These are phyloP conservation scores for Dendrolimus houi DNA, from an alignment of 2,888 invertebrate genomes.

Conservation along the genomic window DNA sequence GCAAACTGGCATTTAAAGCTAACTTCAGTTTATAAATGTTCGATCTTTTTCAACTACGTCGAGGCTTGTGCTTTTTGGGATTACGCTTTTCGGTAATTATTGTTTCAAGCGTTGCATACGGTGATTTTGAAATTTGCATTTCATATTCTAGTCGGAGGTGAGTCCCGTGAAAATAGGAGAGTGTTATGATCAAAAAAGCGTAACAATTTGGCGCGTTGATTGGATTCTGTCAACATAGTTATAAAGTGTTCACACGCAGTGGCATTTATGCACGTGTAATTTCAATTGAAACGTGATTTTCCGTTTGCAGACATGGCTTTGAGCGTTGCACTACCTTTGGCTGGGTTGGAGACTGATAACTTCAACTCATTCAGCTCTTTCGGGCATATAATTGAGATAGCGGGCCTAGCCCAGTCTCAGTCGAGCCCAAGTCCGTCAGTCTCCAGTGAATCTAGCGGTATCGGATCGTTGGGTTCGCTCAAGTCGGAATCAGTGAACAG, in stretches of 20 bases:
- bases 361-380: constrained; percentile 68
- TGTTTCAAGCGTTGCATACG: constrained; percentile 40
- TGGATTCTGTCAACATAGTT: constrained; percentile 66
- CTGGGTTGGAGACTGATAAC: constrained; percentile 72
- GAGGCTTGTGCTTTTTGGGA: constrained; percentile 69
- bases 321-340: constrained; percentile 77
- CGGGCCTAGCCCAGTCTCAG: constrained; percentile 65
- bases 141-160: constrained; percentile 30
- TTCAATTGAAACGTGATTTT: constrained; percentile 48
- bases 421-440: constrained; percentile 74
- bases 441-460: constrained; percentile 79
- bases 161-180: constrained; percentile 24
- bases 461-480: constrained; percentile 75
- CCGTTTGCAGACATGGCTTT: constrained; percentile 76
- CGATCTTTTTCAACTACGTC: constrained; percentile 69
- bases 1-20: constrained; percentile 47
- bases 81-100: constrained; percentile 70
- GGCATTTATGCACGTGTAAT: constrained; percentile 66
- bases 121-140: constrained; percentile 24
- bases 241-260: constrained; percentile 48
- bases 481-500: constrained; percentile 67
- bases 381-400: constrained; percentile 70
- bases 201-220: constrained; percentile 67
- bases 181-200: constrained; percentile 32
- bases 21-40: constrained; percentile 71